These are phyloP conservation scores for Melanerpes formicivorus DNA, from an alignment of 2,113 vertebrate species.

Conservation along the genomic window DNA sequence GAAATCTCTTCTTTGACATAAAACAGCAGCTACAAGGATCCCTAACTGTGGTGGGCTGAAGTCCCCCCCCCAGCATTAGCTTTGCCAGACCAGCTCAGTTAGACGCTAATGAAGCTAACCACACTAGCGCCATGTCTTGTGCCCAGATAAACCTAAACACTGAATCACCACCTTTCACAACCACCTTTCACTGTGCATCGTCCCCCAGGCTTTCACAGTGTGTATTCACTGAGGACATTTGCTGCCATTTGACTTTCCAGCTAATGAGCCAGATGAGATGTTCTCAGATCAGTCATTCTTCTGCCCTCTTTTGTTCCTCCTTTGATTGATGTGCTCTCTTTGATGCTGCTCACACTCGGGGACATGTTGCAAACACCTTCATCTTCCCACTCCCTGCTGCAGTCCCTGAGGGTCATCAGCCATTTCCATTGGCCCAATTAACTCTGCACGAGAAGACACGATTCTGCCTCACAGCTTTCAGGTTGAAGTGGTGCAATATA, in stretches of 20 bases:
- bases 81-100: no score
- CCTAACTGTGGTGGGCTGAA: no score
- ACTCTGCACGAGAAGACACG: neutral
- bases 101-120: no score
- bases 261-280: fast-evolving
- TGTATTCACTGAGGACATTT: neutral
- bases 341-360: neutral
- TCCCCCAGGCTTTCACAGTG: neutral
- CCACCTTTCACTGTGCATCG: neutral
- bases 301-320: slow-evolving; percentile 2
- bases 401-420: neutral
- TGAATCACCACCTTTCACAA: neutral
- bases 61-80: no score
- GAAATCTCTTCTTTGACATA: fast-evolving
- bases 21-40: neutral
- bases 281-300: neutral
- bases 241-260: neutral
- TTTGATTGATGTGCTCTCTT: slow-evolving; percentile 2
- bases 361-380: neutral
- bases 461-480: neutral
- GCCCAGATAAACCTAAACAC: neutral
- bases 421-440: neutral
- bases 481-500: neutral
- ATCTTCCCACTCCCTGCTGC: neutral
- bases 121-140: neutral